These are phyloP conservation scores for Margarornis squamiger DNA, from an alignment of 2,797 vertebrate species.

Conservation along the genomic window DNA sequence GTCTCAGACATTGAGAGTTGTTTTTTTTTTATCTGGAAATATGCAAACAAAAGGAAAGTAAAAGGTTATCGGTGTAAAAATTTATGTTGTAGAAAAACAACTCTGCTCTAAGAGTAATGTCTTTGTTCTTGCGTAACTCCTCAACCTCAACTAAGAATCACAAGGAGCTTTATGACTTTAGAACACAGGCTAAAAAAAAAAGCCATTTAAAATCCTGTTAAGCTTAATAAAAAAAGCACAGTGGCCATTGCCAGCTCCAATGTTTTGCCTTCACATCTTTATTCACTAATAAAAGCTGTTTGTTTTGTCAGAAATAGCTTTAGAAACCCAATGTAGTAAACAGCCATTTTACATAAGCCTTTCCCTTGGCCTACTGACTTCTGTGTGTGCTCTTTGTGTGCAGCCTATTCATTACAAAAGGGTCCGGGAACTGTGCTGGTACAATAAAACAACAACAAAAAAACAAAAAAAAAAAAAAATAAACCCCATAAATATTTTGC, in stretches of 20 bases:
- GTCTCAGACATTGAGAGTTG: not conserved
- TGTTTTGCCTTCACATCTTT: not conserved
- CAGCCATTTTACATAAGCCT: not conserved
- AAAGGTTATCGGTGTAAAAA: not conserved
- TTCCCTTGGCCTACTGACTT: slow-evolving; percentile 6
- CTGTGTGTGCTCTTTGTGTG: not conserved
- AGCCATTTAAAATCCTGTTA: not conserved
- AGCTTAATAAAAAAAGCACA: not conserved
- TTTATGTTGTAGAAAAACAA: not conserved
- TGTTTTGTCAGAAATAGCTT: slow-evolving; percentile 45
- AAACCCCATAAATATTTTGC: not conserved
- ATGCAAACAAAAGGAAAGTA: not conserved
- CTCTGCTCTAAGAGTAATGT: not conserved
- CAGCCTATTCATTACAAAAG: not conserved
- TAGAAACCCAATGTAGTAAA: slow-evolving; percentile 7
- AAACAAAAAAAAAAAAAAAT: not conserved
- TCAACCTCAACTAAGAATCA: slow-evolving; percentile 29
- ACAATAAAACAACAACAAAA: too few relatives aligned
- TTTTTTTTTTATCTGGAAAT: not conserved
- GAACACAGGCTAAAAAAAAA: not conserved
- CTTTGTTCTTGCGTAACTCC: not conserved
- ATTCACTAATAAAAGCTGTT: slow-evolving; percentile 13
- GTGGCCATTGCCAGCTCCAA: not conserved
- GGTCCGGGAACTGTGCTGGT: not conserved
- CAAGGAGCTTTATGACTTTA: slow-evolving; percentile 31